Conservation (phyloP, 2,797 vertebrate species). For the Crocidura indochinensis region DNA sequence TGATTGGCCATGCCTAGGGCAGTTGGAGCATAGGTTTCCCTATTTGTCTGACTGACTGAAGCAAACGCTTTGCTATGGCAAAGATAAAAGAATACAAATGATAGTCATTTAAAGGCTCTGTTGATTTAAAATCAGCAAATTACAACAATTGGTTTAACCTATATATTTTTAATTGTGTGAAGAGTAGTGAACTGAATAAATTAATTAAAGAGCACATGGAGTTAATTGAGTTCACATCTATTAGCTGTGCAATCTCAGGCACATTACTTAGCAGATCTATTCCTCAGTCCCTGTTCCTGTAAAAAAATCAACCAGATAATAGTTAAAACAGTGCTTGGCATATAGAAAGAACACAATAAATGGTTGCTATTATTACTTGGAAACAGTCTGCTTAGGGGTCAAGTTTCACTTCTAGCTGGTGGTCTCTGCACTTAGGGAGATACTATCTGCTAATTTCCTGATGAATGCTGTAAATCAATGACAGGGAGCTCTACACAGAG, state of each 20-base stretch:
- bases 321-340: neutral
- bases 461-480: conserved; percentile 1
- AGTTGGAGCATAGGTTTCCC: conserved; percentile 38
- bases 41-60: conserved; percentile 39
- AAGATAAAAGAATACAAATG: conserved; percentile 58
- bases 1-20: neutral
- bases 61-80: conserved; percentile 3
- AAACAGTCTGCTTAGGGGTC: neutral
- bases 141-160: conserved; percentile 43
- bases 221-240: conserved; percentile 21
- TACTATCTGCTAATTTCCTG: conserved; percentile 11
- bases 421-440: conserved; percentile 1
- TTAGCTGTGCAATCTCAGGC: conserved; percentile 26
- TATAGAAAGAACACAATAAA: conserved; percentile 41
- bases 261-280: conserved; percentile 47
- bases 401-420: conserved; percentile 37
- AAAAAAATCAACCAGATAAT: conserved; percentile 44
- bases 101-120: conserved; percentile 50
- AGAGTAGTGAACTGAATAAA: conserved; percentile 45
- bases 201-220: conserved; percentile 44
- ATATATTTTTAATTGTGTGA: conserved; percentile 60
- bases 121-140: conserved; percentile 65
- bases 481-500: neutral
- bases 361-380: neutral
- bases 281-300: neutral